phyloP scores from a whole-genome alignment of 2,797 vertebrate genomes.

The Schizothorax lantsangensis region DNA sequence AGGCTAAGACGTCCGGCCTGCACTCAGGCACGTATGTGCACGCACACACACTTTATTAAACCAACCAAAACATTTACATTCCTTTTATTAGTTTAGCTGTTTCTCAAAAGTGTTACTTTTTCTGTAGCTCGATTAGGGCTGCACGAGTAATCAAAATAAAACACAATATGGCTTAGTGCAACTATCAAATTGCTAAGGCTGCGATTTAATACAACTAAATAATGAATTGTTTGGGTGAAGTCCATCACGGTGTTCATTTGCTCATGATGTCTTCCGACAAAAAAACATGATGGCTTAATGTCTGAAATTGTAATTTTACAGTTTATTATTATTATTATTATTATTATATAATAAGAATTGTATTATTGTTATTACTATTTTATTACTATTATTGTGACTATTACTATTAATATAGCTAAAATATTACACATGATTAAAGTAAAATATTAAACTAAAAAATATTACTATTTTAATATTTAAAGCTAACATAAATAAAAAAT shows the following conservation, averaged over 20 bases:
- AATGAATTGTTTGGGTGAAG: not conserved
- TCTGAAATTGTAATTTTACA: not conserved
- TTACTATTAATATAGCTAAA: no score
- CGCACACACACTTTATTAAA: not conserved
- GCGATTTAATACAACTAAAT: not conserved
- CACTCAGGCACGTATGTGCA: not conserved
- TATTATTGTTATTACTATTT: no score
- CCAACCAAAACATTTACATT: conserved; percentile 1
- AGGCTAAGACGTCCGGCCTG: conserved; percentile 23
- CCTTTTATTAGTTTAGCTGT: not conserved
- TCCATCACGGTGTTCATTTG: not conserved
- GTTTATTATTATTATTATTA: not conserved
- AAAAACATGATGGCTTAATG: no score
- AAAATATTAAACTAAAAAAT: no score
- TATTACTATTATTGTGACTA: no score
- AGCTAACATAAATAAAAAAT: no score
- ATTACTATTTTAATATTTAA: no score
- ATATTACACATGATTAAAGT: no score
- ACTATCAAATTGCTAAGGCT: not conserved
- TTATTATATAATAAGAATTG: not conserved
- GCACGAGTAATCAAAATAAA: not conserved
- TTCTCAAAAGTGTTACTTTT: not conserved
- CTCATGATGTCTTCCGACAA: not conserved
- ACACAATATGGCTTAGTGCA: not conserved
- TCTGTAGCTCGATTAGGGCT: not conserved